Conservation (phyloP, 2,113 vertebrate species). For the Alces alces region DNA sequence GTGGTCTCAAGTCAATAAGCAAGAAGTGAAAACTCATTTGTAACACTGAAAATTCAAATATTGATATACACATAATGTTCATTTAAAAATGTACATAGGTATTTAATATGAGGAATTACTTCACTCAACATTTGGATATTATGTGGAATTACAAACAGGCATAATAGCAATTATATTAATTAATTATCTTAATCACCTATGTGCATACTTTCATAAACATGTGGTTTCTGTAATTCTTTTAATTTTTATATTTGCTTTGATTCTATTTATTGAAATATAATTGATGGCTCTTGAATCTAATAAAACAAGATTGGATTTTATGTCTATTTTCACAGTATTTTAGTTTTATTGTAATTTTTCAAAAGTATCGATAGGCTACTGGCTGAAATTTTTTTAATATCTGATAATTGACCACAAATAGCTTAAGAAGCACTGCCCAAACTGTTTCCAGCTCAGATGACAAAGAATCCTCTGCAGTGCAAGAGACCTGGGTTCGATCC, state of each 20-base stretch:
- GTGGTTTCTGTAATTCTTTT: background rate
- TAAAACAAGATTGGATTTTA: constrained; percentile 22
- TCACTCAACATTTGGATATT: background rate
- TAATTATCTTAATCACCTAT: background rate
- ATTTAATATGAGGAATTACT: constrained; percentile 13
- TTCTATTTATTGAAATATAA: background rate
- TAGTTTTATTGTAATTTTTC: background rate
- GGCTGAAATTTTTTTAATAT: background rate
- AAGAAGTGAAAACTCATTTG: background rate
- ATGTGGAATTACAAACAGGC: background rate
- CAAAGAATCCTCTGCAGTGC: background rate
- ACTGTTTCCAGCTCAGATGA: background rate
- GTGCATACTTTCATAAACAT: background rate
- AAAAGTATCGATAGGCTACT: background rate
- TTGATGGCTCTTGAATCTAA: background rate
- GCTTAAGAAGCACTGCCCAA: background rate
- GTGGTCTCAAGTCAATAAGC: background rate
- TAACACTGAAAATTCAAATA: constrained; percentile 20
- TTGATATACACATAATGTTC: background rate
- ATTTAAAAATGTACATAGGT: background rate
- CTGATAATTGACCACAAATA: background rate
- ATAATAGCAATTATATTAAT: background rate
- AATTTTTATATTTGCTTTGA: background rate
- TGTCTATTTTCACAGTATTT: background rate
- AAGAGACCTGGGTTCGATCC: background rate